These are phyloP conservation scores for Clivina fossor DNA, from an alignment of 2,888 invertebrate species.

Conservation along the genomic window DNA sequence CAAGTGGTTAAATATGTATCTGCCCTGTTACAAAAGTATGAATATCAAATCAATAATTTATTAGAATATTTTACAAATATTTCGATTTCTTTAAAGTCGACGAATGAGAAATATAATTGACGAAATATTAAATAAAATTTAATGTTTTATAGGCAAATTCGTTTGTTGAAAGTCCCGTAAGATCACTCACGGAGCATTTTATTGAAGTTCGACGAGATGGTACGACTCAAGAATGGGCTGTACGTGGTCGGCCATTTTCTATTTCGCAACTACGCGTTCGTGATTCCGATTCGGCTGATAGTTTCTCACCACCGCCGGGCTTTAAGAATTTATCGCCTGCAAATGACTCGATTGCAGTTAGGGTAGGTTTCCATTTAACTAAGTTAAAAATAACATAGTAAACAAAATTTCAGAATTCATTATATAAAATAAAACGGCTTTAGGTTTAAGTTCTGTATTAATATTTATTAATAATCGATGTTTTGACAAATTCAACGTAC, in stretches of 20 bases:
- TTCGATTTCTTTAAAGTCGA: background rate
- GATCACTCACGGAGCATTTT: constrained; percentile 51
- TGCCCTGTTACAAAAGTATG: too few relatives aligned
- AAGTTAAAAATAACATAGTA: too few relatives aligned
- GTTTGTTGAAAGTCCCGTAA: constrained; percentile 44
- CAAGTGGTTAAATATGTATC: too few relatives aligned
- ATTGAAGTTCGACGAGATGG: constrained; percentile 64
- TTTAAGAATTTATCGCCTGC: constrained; percentile 40
- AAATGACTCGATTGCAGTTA: constrained; percentile 47
- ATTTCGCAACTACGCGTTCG: constrained; percentile 50
- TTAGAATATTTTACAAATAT: background rate
- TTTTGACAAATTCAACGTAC: too few relatives aligned
- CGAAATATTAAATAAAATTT: background rate
- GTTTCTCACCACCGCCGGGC: constrained; percentile 60
- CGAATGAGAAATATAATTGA: background rate
- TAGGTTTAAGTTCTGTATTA: too few relatives aligned
- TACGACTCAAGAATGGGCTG: constrained; percentile 62
- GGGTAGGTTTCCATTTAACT: constrained; percentile 35
- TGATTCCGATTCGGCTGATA: constrained; percentile 59
- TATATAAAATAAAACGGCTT: too few relatives aligned
- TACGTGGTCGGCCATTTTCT: constrained; percentile 59
- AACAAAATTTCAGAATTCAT: too few relatives aligned
- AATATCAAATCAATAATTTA: too few relatives aligned
- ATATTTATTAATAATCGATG: too few relatives aligned
- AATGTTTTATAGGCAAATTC: constrained; percentile 20